Evolutionary conservation across 2,888 invertebrate genomes (phyloP).

Genomic region (Clitarchus hookeri): DNA sequence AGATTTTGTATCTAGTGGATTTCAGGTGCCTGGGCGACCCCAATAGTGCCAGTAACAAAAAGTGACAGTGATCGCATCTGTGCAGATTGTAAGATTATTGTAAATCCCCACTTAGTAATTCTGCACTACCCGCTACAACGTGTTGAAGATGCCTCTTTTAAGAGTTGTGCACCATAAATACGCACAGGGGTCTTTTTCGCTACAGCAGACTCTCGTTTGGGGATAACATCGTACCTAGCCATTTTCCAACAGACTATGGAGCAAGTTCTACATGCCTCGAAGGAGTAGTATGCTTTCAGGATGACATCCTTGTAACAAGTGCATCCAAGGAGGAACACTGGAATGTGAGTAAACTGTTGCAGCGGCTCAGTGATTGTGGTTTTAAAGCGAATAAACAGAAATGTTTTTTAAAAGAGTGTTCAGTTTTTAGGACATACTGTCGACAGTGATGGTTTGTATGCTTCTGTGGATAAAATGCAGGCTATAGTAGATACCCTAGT

Average conservation of each 20-base stretch:
- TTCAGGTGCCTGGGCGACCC: constrained; percentile 31
- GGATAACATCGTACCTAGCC: too few species aligned
- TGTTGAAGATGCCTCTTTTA: background rate
- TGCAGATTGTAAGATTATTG: constrained; percentile 32
- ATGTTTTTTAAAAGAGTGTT: constrained; percentile 2
- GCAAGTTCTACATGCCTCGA: constrained; percentile 26
- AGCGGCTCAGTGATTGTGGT: constrained; percentile 15
- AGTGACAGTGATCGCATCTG: constrained; percentile 25
- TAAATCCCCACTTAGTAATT: constrained; percentile 25
- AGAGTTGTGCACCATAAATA: background rate
- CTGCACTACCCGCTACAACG: background rate
- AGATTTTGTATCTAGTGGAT: constrained; percentile 17
- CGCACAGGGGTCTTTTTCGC: constrained; percentile 11
- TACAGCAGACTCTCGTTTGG: too few species aligned
- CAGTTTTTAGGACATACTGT: constrained; percentile 4
- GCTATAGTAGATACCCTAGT: background rate
- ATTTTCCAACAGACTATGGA: constrained; percentile 26
- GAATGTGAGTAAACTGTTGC: background rate
- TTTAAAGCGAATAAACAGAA: constrained; percentile 27
- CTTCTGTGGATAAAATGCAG: constrained; percentile 8
- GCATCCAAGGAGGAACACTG: background rate
- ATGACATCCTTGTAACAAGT: constrained; percentile 24
- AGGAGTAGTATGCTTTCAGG: constrained; percentile 28
- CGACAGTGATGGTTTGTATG: background rate
- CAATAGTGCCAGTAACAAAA: constrained; percentile 29